These are phyloP conservation scores for Phragmatobia fuliginosa DNA, from an alignment of 2,888 invertebrate species.

Conservation along the genomic window DNA sequence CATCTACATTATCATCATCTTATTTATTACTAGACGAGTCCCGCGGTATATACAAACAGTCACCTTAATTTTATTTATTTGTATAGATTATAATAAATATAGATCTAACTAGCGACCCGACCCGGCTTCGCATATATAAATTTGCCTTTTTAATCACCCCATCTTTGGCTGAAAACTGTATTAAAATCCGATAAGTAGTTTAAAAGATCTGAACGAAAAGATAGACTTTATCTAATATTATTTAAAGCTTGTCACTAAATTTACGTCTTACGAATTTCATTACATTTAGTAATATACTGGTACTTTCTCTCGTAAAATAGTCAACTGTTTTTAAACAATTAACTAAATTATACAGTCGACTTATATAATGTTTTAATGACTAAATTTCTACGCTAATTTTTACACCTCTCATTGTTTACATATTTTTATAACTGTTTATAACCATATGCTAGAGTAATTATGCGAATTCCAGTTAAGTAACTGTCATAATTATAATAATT, in stretches of 20 bases:
- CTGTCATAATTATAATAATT: not conserved
- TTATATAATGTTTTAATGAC: not conserved
- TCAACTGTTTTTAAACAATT: not conserved
- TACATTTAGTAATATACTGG: not conserved
- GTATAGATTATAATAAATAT: too few species aligned
- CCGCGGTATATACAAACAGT: too few species aligned
- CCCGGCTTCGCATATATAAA: too few species aligned
- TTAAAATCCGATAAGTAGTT: too few species aligned
- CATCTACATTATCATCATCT: too few species aligned
- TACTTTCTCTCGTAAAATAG: constrained; percentile 8
- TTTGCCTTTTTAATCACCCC: too few species aligned
- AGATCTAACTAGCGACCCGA: too few species aligned
- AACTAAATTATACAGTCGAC: not conserved
- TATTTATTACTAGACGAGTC: too few species aligned
- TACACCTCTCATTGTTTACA: not conserved
- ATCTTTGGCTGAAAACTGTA: too few species aligned
- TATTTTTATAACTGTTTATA: not conserved
- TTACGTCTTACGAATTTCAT: constrained; percentile 1
- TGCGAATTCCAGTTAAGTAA: not conserved
- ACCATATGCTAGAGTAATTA: not conserved
- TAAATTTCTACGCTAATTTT: not conserved
- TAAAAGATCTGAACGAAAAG: too few species aligned
- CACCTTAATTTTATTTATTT: too few species aligned
- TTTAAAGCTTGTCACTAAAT: constrained; percentile 1
- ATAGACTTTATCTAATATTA: too few species aligned